These are phyloP conservation scores for Elegia similella DNA, from an alignment of 2,888 invertebrate genomes.

Conservation along the genomic window DNA sequence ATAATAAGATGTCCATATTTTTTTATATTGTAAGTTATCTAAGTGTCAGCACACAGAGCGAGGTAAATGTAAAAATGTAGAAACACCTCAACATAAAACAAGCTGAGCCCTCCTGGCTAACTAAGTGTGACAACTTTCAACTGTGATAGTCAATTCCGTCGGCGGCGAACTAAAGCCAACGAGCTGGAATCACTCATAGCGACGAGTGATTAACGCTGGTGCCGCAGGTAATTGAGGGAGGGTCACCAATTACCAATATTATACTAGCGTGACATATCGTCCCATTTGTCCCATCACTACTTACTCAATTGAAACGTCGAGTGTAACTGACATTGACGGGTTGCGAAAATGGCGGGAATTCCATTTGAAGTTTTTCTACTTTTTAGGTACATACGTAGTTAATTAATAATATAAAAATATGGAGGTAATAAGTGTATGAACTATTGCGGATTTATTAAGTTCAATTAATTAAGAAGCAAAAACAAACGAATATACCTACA, in stretches of 20 bases:
- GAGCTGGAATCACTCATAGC: conserved; percentile 36
- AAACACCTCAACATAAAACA: background rate
- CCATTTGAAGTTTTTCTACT: background rate
- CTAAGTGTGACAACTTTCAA: conserved; percentile 23
- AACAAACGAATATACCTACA: conserved; percentile 26
- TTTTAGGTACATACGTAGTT: background rate
- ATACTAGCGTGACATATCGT: conserved; percentile 25
- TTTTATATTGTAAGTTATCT: no score
- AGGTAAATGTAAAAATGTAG: background rate
- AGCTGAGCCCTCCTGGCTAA: conserved; percentile 12
- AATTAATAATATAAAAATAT: background rate
- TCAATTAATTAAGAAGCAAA: conserved; percentile 24
- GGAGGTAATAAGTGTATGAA: background rate
- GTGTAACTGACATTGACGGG: background rate
- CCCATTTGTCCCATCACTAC: conserved; percentile 24
- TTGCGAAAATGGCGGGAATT: background rate
- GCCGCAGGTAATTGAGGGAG: conserved; percentile 25
- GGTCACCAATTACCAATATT: conserved; percentile 21
- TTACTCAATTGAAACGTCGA: conserved; percentile 1
- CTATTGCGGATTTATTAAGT: background rate
- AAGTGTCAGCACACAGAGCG: no score
- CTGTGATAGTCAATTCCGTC: conserved; percentile 24
- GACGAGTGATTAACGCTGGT: conserved; percentile 29
- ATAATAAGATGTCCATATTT: no score
- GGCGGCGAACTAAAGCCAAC: conserved; percentile 39